Percentiles rank a stretch among this genome's conserved stretches.
Conservation (phyloP, 2,888 invertebrate species). For the Chaetoderma sp. region DNA sequence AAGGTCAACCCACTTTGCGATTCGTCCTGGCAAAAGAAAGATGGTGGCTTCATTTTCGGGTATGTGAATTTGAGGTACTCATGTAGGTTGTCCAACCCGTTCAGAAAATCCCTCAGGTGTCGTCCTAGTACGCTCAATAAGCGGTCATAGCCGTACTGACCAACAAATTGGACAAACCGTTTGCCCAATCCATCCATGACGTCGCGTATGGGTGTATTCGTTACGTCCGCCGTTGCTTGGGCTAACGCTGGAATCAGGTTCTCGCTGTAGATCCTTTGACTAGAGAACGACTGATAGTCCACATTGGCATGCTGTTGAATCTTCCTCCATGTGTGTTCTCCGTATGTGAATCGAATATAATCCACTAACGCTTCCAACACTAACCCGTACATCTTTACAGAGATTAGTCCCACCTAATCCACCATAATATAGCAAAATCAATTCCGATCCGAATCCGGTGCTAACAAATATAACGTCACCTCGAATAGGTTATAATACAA, state of each 20-base stretch:
- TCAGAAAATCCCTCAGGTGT: constrained; percentile 95
- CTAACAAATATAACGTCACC: no score
- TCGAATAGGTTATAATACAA: no score
- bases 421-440: no score
- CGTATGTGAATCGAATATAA: constrained; percentile 92
- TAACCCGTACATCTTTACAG: constrained; percentile 90
- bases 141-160: constrained; percentile 92
- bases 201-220: constrained; percentile 83
- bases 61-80: constrained; percentile 97
- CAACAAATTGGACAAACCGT: constrained; percentile 92
- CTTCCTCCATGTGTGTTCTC: constrained; percentile 94
- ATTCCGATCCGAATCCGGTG: no score
- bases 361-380: constrained; percentile 93
- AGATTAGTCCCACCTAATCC: no score
- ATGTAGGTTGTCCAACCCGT: constrained; percentile 93
- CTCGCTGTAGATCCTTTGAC: constrained; percentile 94
- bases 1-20: constrained; percentile 88
- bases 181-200: constrained; percentile 96
- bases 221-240: constrained; percentile 51
- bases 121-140: constrained; percentile 75
- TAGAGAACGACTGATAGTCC: constrained; percentile 80
- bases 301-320: constrained; percentile 88
- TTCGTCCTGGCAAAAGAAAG: constrained; percentile 97
- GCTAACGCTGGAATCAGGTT: constrained; percentile 86
- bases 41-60: constrained; percentile 89